Evolutionary conservation across 1,140 invertebrate species (phyloP).

Genomic region (Dufourea novaeangliae): DNA sequence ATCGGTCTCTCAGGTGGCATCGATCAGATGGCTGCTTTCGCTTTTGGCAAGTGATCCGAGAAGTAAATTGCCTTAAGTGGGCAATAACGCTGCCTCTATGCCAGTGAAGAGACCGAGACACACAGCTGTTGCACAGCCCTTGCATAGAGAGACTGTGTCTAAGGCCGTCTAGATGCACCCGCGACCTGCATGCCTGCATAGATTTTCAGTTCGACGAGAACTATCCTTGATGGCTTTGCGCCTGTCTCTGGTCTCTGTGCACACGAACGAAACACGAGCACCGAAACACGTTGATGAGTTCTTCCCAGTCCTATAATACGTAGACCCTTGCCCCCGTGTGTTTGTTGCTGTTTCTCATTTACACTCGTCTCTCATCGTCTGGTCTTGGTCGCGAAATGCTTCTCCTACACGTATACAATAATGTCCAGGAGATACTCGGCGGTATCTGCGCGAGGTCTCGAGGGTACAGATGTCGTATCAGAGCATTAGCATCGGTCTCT

Average conservation of each 20-base stretch:
- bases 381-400: conserved; percentile 35
- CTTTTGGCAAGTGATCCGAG: conserved; percentile 59
- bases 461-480: conserved; percentile 60
- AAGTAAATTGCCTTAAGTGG: conserved; percentile 61
- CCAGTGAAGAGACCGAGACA: conserved; percentile 11
- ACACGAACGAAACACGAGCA: conserved; percentile 8
- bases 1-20: conserved; percentile 23
- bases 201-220: not conserved
- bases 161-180: not conserved
- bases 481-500: conserved; percentile 63
- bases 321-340: not conserved
- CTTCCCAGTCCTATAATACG: conserved; percentile 40
- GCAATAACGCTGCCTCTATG: conserved; percentile 36
- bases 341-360: too few relatives aligned
- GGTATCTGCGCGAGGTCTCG: conserved; percentile 48
- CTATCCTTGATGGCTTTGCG: conserved; percentile 7
- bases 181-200: too few relatives aligned
- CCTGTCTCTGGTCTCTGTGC: too few relatives aligned
- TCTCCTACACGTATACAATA: conserved; percentile 46
- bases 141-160: not conserved
- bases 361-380: not conserved
- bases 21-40: conserved; percentile 28
- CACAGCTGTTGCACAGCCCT: conserved; percentile 9
- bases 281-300: conserved; percentile 41
- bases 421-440: conserved; percentile 57